Percentiles rank a stretch among this genome's conserved stretches.
phyloP scores from a whole-genome alignment of 2,888 invertebrate genomes.

The Meganola albula region DNA sequence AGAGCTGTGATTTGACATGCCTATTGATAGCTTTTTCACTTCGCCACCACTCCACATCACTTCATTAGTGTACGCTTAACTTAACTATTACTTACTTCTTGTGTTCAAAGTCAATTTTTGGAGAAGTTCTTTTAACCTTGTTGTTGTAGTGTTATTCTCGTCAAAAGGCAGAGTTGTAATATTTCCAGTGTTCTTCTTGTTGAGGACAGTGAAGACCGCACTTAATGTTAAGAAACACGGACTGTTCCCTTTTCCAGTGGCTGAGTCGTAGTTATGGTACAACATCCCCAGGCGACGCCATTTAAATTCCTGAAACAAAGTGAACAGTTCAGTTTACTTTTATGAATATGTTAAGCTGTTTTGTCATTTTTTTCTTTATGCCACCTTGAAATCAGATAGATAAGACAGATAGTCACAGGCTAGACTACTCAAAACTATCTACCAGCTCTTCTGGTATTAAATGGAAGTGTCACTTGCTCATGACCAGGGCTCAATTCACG shows the following conservation, averaged over 20 bases:
- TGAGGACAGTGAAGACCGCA: constrained; percentile 77
- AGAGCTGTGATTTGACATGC: too few species aligned
- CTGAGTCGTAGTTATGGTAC: constrained; percentile 82
- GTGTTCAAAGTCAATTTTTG: constrained; percentile 79
- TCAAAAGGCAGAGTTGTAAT: constrained; percentile 79
- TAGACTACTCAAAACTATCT: too few species aligned
- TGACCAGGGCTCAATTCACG: too few species aligned
- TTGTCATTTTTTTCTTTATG: too few species aligned
- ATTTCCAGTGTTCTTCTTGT: constrained; percentile 61
- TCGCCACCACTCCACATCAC: too few species aligned
- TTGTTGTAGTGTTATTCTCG: constrained; percentile 74
- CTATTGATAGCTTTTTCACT: too few species aligned
- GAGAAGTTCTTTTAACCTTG: constrained; percentile 78
- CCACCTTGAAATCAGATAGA: too few species aligned
- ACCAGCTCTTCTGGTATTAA: too few species aligned
- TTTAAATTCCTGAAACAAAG: constrained; percentile 79
- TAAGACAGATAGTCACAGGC: too few species aligned
- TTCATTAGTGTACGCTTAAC: too few species aligned
- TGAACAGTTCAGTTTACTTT: constrained; percentile 2
- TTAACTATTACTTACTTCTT: constrained; percentile 80
- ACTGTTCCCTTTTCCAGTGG: constrained; percentile 82
- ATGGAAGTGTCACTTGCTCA: too few species aligned
- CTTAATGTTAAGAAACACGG: constrained; percentile 87
- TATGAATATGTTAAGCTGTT: background rate
- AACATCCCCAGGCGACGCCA: constrained; percentile 85